These are phyloP conservation scores for Drosophila fungiperda DNA, from an alignment of 2,888 invertebrate genomes.

Conservation along the genomic window DNA sequence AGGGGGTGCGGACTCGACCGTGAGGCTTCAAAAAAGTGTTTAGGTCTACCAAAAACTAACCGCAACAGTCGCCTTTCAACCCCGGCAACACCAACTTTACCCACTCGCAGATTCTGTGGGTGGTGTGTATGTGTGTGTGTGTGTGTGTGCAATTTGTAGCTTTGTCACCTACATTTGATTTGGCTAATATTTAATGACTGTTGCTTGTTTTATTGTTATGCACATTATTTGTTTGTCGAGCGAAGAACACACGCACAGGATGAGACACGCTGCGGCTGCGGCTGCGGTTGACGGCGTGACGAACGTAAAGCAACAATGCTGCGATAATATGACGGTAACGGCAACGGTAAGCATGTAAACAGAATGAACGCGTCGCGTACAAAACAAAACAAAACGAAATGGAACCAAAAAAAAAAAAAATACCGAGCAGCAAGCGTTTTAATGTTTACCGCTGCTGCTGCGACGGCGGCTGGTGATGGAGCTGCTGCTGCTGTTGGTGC, in stretches of 20 bases:
- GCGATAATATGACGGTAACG: slow-evolving; percentile 18
- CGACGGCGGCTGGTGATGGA: slow-evolving; percentile 3
- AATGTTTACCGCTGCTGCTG: slow-evolving; percentile 33
- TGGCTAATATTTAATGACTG: slow-evolving; percentile 65
- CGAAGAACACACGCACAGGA: slow-evolving; percentile 16
- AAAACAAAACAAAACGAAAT: slow-evolving; percentile 35
- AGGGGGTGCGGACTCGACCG: neutral
- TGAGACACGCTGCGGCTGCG: neutral
- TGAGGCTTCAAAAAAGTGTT: slow-evolving; percentile 10
- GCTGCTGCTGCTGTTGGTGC: slow-evolving; percentile 21
- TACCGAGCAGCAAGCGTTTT: slow-evolving; percentile 31
- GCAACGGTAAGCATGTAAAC: slow-evolving; percentile 48
- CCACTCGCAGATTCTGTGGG: neutral
- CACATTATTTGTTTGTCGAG: slow-evolving; percentile 53
- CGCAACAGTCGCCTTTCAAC: slow-evolving; percentile 9
- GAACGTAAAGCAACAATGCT: slow-evolving; percentile 36
- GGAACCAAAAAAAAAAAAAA: slow-evolving; percentile 40
- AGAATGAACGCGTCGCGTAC: slow-evolving; percentile 36
- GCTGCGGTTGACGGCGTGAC: slow-evolving; percentile 2
- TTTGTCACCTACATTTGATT: slow-evolving; percentile 61
- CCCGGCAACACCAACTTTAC: neutral
- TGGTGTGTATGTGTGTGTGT: slow-evolving; percentile 11
- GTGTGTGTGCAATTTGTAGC: slow-evolving; percentile 20
- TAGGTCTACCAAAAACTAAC: slow-evolving; percentile 32
- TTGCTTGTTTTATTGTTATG: slow-evolving; percentile 51